Conservation (phyloP, 2,888 invertebrate species). For the Reticulitermes lucifugus region DNA sequence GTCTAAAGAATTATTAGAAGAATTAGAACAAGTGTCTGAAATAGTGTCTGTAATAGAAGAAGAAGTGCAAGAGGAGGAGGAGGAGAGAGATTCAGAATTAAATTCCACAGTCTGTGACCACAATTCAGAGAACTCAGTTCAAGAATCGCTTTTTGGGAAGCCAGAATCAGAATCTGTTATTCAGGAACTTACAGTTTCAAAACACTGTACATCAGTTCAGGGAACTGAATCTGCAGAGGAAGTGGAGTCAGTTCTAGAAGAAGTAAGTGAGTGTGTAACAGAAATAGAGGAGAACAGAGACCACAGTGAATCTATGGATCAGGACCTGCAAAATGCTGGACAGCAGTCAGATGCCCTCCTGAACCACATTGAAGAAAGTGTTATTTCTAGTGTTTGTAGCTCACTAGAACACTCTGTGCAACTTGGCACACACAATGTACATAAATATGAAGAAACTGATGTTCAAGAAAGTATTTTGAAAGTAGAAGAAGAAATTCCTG, state of each 20-base stretch:
- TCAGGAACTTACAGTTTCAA: not conserved
- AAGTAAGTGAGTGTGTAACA: not conserved
- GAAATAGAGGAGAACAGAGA: not conserved
- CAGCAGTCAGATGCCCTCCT: not conserved
- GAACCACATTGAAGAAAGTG: not conserved
- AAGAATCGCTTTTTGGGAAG: conserved; percentile 56
- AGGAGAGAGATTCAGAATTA: conserved; percentile 38
- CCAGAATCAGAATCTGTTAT: not conserved
- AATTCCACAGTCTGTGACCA: conserved; percentile 52
- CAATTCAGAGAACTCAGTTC: conserved; percentile 62
- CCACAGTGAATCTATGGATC: not conserved
- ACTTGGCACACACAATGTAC: no score
- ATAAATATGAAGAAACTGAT: not conserved
- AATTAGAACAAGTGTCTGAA: not conserved
- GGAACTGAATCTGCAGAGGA: conserved; percentile 5
- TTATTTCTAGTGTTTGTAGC: not conserved
- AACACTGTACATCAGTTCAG: not conserved
- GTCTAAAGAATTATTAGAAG: not conserved
- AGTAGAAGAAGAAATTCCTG: not conserved
- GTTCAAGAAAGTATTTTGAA: not conserved
- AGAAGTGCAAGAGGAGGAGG: conserved; percentile 58
- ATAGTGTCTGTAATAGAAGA: conserved; percentile 32
- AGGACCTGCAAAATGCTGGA: not conserved
- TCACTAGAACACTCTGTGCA: not conserved
- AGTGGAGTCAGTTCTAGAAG: not conserved